Conservation (phyloP, 2,888 invertebrate species). For the Aelia acuminata region DNA sequence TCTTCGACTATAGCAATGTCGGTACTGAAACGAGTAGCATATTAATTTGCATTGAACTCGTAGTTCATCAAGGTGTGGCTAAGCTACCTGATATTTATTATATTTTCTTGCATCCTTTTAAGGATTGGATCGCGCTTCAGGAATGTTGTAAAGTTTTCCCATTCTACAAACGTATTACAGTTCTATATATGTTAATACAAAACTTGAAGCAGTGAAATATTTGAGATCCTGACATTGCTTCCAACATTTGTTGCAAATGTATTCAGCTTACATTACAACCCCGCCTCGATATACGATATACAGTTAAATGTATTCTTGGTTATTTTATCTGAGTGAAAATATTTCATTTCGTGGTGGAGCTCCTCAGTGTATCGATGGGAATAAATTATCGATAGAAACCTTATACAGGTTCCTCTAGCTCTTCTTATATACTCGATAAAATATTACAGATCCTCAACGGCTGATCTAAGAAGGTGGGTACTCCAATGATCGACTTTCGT, state of each 20-base stretch:
- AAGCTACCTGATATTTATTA: neutral
- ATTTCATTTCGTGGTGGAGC: neutral
- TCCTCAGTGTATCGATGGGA: neutral
- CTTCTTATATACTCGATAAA: slow-evolving; percentile 23
- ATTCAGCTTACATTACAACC: slow-evolving; percentile 8
- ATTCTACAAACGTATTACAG: slow-evolving; percentile 2
- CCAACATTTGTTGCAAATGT: slow-evolving; percentile 4
- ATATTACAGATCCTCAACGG: slow-evolving; percentile 4
- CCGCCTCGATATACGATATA: too few relatives aligned
- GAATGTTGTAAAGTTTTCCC: neutral
- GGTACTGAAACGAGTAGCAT: too few relatives aligned
- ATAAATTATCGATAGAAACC: slow-evolving; percentile 32
- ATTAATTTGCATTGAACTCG: neutral
- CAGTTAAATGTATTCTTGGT: slow-evolving; percentile 10
- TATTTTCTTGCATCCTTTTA: neutral
- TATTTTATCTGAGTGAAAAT: neutral
- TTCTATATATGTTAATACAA: slow-evolving; percentile 7
- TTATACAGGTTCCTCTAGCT: neutral
- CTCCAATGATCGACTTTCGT: slow-evolving; percentile 16
- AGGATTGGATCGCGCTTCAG: neutral
- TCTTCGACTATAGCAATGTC: too few relatives aligned
- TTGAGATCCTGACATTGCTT: neutral
- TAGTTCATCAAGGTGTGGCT: neutral
- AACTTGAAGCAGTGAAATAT: neutral
- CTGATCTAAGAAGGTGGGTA: neutral